A percentile compares a stretch with the other conserved stretches of the same genome.
These are phyloP conservation scores for Myopa testacea DNA, from an alignment of 2,888 invertebrate species.

Conservation along the genomic window DNA sequence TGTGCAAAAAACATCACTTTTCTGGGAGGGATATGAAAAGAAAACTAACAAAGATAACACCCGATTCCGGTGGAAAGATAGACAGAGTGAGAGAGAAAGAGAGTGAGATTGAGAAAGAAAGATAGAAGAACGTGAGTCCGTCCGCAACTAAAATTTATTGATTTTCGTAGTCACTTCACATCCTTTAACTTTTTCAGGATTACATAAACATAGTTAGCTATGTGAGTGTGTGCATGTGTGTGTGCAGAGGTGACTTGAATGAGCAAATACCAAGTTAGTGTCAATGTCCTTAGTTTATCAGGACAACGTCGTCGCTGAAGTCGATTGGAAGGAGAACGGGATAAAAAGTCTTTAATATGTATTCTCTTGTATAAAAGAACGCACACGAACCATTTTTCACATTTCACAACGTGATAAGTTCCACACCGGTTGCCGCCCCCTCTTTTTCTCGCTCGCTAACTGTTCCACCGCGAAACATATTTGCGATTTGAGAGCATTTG, in stretches of 20 bases:
- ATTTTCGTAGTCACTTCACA: neutral
- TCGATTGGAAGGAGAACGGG: too few relatives aligned
- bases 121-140: neutral
- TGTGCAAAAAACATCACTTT: neutral
- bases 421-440: neutral
- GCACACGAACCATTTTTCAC: too few relatives aligned
- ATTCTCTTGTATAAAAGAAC: too few relatives aligned
- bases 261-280: neutral
- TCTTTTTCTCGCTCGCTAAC: too few relatives aligned
- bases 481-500: neutral
- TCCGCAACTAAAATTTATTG: neutral
- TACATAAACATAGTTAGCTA: neutral
- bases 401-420: too few relatives aligned
- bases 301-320: too few relatives aligned
- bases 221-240: neutral
- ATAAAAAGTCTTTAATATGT: too few relatives aligned
- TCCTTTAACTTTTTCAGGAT: neutral
- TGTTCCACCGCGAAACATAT: neutral
- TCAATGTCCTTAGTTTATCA: too few relatives aligned
- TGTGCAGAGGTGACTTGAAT: constrained; percentile 8
- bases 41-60: neutral
- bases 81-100: too few relatives aligned
- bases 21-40: neutral
- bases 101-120: too few relatives aligned
- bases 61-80: neutral